Conservation (phyloP, 1,140 invertebrate genomes). For the Pygmarrhopalites habei region DNA sequence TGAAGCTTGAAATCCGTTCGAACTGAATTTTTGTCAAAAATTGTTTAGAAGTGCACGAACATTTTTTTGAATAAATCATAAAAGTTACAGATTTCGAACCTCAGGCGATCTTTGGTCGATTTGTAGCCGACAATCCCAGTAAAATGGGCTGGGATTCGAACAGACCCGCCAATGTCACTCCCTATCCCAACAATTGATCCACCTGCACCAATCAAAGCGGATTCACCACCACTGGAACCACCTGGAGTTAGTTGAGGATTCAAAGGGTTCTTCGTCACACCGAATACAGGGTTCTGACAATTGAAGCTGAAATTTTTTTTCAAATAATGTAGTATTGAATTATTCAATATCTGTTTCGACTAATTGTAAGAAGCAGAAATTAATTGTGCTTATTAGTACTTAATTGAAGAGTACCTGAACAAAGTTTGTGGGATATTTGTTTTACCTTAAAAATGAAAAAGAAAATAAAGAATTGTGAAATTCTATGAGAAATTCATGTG, state of each 20-base stretch:
- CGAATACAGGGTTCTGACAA: constrained; percentile 40
- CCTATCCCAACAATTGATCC: constrained; percentile 45
- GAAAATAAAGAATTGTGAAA: too few species aligned
- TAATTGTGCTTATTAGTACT: too few species aligned
- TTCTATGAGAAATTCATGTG: too few species aligned
- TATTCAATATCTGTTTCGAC: too few species aligned
- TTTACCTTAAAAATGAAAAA: too few species aligned
- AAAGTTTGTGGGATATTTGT: constrained; percentile 48
- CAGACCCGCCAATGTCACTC: constrained; percentile 46
- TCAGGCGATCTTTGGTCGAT: constrained; percentile 33
- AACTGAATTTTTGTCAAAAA: constrained; percentile 12
- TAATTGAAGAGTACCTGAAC: constrained; percentile 24
- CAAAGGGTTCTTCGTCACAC: constrained; percentile 34
- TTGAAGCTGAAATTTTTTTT: constrained; percentile 34
- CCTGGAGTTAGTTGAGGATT: constrained; percentile 36
- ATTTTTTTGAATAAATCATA: too few species aligned
- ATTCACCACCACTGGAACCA: constrained; percentile 40
- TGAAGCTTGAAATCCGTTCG: constrained; percentile 23
- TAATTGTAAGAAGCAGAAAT: too few species aligned
- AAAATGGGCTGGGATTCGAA: constrained; percentile 37
- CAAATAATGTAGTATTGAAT: too few species aligned
- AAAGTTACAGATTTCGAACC: too few species aligned
- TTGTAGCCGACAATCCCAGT: constrained; percentile 33
- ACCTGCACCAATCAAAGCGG: constrained; percentile 40
- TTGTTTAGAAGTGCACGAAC: too few species aligned